These are phyloP conservation scores for Hoplostethus atlanticus DNA, from an alignment of 2,797 vertebrate genomes.

Conservation along the genomic window DNA sequence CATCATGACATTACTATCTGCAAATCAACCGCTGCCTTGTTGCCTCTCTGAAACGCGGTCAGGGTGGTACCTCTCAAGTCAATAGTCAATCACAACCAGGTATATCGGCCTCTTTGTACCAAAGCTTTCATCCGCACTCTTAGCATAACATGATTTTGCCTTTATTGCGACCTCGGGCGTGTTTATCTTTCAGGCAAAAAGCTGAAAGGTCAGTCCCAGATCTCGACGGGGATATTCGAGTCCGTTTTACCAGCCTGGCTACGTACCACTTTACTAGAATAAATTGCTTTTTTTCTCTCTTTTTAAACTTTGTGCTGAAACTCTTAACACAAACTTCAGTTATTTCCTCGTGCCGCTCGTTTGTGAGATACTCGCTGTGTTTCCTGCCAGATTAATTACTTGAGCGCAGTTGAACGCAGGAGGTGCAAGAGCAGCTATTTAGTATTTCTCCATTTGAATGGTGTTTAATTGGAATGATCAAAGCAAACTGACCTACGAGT, in stretches of 20 bases:
- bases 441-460: slow-evolving; percentile 40
- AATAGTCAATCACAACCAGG: slow-evolving; percentile 41
- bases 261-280: slow-evolving; percentile 34
- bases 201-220: slow-evolving; percentile 29
- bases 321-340: slow-evolving; percentile 22
- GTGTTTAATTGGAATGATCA: slow-evolving; percentile 54
- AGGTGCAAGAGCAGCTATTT: slow-evolving; percentile 58
- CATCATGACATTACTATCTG: slow-evolving; percentile 82
- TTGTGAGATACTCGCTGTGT: slow-evolving; percentile 50
- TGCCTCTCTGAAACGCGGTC: slow-evolving; percentile 60
- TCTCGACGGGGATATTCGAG: slow-evolving; percentile 40
- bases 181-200: slow-evolving; percentile 15
- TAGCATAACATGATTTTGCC: neutral
- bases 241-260: slow-evolving; percentile 35
- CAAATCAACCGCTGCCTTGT: slow-evolving; percentile 72
- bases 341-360: slow-evolving; percentile 47
- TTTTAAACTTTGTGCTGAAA: slow-evolving; percentile 45
- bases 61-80: slow-evolving; percentile 52
- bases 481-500: slow-evolving; percentile 47
- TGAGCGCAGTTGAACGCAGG: slow-evolving; percentile 59
- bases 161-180: slow-evolving; percentile 13
- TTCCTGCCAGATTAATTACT: slow-evolving; percentile 67
- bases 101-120: slow-evolving; percentile 19
- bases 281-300: slow-evolving; percentile 31
- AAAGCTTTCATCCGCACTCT: slow-evolving; percentile 11